Base-by-base conservation (phyloP, 2,113 vertebrate genomes). In the Siphamia tubifer region DNA sequence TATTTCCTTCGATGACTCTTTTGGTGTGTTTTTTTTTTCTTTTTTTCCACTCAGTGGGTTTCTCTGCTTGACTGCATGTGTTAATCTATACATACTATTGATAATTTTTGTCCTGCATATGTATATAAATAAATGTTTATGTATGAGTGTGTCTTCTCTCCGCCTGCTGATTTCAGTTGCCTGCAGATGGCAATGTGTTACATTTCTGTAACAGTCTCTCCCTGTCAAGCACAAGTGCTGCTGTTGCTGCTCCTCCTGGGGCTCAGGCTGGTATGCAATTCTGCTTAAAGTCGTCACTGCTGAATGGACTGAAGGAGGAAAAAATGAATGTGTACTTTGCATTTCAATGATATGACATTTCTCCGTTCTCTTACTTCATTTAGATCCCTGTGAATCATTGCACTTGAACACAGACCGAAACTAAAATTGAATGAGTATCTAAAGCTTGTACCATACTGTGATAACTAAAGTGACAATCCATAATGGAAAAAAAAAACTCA, bases 111-210 rank as follows among this genome's bases (percentile, higher is more conserved):
- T 48, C 16, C 13, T 57, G 54, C 40, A 55, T 40, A 45, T 49
- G 17, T n/a, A n/a, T n/a, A n/a, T n/a, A n/a, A n/a, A n/a, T n/a
- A n/a, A n/a, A n/a, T n/a, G n/a, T n/a, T n/a, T 40, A 45, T 49
- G 17, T 54, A 36, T 32, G 52, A 71, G 32, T 51, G 56, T 31
- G 70, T 32, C n/a, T 43, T 42, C 20, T 40, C 21, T 39, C 43
- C 21, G 70, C 64, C 68, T 83, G 82, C 63, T 7, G 45, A 40
- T 77, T 78, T 23, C 38, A 81, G 79, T 77, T 73, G 85, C 85
- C 85, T 87, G 79, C 87, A 86, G 83, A 82, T 89, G 87, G 87
- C 85, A 87, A 80, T 77, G 80, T 85, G 85, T 83, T 80, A 69
- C 85, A 85, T 83, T 82, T 82, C 78, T 84, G 44, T 68, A 74